Evolutionary conservation across 2,113 vertebrate species (phyloP), one percentile per base, ranked within the genome.

Genomic region (Collichthys lucidus): DNA sequence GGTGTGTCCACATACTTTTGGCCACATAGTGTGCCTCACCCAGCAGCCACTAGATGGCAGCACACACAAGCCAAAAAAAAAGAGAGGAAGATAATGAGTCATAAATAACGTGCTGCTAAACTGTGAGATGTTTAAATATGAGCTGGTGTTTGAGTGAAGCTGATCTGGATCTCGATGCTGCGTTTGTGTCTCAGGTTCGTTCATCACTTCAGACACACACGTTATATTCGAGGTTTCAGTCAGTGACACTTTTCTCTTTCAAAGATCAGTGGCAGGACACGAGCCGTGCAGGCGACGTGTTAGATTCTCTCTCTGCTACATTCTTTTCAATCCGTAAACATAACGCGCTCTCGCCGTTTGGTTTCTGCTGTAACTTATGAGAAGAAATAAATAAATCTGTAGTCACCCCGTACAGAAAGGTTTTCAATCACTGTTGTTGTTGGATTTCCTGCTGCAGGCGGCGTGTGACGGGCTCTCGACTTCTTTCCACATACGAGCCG

Each of bases 11-110:
- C 35, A 24, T 29, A 71, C 59, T 57, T 79, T 49, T 64, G 59
- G 24, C 60, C 47, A 26, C 11, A 8, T 35, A 11, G 0, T 40
- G 8, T 31, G 8, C 9, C 10, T 22, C 42, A 3, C 26, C 5
- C 19, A 4, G 20, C 57, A 17, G 60, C 64, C 85, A 26, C 1
- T 40, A 77, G 85, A 42, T 84, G 62, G 73, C 85, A 73, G 77
- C 2, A 63, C 1, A 53, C 14, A 63, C 77, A 65, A 78, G 42
- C n/a, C n/a, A n/a, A n/a, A n/a, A n/a, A n/a, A n/a, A n/a, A n/a
- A n/a, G n/a, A 8, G 1, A 16, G 11, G 70, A 17, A 50, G 19
- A 61, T 15, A n/a, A 44, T 0, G n/a, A 7, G 42, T 15, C 6
- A 10, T 11, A 29, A 20, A 14, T 20, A 14, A 59, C 9, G 22